A percentile compares a stretch with the other conserved stretches of the same genome.
Evolutionary conservation across 2,113 vertebrate genomes (phyloP).

Genomic region (Ariopsis seemanni): DNA sequence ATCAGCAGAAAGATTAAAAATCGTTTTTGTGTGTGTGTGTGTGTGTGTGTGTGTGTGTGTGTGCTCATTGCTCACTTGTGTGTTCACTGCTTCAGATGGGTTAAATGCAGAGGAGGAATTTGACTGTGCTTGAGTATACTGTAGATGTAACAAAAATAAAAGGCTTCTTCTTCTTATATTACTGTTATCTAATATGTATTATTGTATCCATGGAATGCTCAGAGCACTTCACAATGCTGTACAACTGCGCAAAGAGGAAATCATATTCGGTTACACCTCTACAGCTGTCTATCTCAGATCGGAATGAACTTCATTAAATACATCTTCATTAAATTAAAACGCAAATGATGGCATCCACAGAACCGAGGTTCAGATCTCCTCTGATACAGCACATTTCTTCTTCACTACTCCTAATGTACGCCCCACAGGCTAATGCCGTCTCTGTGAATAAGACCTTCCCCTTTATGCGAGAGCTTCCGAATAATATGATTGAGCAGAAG

Average conservation of each 20-base stretch:
- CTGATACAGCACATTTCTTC: background rate
- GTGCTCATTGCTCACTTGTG: no score
- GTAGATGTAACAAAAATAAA: no score
- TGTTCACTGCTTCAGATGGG: no score
- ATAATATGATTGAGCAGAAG: conserved; percentile 34
- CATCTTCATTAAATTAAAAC: background rate
- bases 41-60: no score
- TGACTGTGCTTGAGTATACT: no score
- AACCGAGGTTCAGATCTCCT: background rate
- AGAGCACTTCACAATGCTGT: no score
- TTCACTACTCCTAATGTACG: conserved; percentile 19
- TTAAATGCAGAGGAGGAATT: no score
- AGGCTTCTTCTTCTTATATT: no score
- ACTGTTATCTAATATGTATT: no score
- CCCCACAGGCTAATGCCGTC: conserved; percentile 31
- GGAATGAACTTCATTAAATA: background rate
- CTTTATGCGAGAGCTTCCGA: conserved; percentile 16
- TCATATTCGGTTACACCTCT: background rate
- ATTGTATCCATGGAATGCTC: no score
- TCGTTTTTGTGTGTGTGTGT: no score
- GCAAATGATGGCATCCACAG: background rate
- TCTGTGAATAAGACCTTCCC: conserved; percentile 7
- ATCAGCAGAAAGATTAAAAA: background rate
- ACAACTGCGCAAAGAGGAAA: no score
- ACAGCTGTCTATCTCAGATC: background rate